A percentile compares a stretch with the other conserved stretches of the same genome.
Evolutionary conservation across 2,888 invertebrate genomes (phyloP).

Genomic region (Mellilla xanthometata): DNA sequence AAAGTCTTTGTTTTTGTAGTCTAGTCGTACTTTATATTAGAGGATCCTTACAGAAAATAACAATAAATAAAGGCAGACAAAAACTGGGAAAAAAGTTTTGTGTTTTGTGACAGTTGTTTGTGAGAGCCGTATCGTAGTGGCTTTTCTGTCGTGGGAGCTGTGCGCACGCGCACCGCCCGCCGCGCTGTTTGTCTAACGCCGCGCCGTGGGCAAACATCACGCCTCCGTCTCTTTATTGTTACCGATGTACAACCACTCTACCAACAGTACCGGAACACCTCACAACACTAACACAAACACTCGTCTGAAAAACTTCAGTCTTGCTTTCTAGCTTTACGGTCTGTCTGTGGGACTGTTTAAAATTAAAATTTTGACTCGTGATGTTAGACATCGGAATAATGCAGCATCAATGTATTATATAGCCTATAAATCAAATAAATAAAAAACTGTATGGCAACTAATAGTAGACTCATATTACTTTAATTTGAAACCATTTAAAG

Average conservation of each 20-base stretch:
- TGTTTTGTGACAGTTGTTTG: slow-evolving; percentile 1
- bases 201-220: slow-evolving; percentile 53
- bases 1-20: slow-evolving; percentile 2
- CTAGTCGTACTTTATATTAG: slow-evolving; percentile 5
- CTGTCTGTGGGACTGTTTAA: too few species aligned
- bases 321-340: slow-evolving; percentile 10
- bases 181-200: slow-evolving; percentile 39
- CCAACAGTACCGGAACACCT: slow-evolving; percentile 13
- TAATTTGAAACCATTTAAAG: too few species aligned
- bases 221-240: slow-evolving; percentile 50
- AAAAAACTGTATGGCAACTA: too few species aligned
- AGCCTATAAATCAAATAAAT: too few species aligned
- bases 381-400: too few species aligned
- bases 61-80: background rate
- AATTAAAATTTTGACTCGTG: too few species aligned
- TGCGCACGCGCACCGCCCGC: slow-evolving; percentile 36
- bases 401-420: too few species aligned
- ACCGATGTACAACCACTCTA: slow-evolving; percentile 37
- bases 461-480: too few species aligned
- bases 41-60: background rate
- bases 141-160: slow-evolving; percentile 45
- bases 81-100: background rate
- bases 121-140: slow-evolving; percentile 8
- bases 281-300: slow-evolving; percentile 2
- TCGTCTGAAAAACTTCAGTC: background rate